Conservation (phyloP, 2,888 invertebrate species). For the Tanytarsus gracilentus region DNA sequence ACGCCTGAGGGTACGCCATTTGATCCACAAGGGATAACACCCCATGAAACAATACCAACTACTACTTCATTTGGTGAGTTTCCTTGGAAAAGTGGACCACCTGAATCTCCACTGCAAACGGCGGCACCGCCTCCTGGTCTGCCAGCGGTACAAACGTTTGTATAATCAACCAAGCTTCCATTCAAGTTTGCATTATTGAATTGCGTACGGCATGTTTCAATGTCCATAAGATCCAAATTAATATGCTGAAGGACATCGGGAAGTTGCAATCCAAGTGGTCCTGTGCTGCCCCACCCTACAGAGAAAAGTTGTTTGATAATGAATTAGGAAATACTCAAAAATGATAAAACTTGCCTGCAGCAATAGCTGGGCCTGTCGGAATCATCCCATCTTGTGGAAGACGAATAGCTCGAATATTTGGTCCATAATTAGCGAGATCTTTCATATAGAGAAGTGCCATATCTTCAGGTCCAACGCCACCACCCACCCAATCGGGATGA, state of each 20-base stretch:
- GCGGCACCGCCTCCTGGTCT: conserved; percentile 40
- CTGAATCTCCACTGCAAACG: conserved; percentile 42
- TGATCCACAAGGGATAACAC: conserved; percentile 36
- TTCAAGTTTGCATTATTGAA: conserved; percentile 35
- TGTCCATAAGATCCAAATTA: conserved; percentile 36
- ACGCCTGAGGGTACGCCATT: conserved; percentile 37
- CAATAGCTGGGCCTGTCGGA: conserved; percentile 27
- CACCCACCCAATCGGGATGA: conserved; percentile 20
- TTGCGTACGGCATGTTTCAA: conserved; percentile 32
- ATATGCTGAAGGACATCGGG: conserved; percentile 37
- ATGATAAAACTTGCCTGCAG: conserved; percentile 8
- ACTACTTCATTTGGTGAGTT: conserved; percentile 43
- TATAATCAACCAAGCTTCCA: conserved; percentile 32
- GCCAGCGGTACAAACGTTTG: conserved; percentile 45
- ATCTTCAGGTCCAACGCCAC: conserved; percentile 45
- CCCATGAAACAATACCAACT: conserved; percentile 47
- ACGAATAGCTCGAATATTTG: conserved; percentile 37
- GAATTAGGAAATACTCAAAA: background rate
- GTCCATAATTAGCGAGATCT: conserved; percentile 36
- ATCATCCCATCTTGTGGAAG: conserved; percentile 35
- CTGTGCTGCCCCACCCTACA: conserved; percentile 39
- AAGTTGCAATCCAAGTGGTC: conserved; percentile 27
- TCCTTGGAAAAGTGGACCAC: conserved; percentile 36
- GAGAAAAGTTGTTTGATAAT: background rate
- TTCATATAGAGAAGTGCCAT: conserved; percentile 45